Percentiles rank a stretch among this genome's conserved stretches.
Conservation (phyloP, 2,113 vertebrate genomes). For the Rhinolophus ferrumequinum region DNA sequence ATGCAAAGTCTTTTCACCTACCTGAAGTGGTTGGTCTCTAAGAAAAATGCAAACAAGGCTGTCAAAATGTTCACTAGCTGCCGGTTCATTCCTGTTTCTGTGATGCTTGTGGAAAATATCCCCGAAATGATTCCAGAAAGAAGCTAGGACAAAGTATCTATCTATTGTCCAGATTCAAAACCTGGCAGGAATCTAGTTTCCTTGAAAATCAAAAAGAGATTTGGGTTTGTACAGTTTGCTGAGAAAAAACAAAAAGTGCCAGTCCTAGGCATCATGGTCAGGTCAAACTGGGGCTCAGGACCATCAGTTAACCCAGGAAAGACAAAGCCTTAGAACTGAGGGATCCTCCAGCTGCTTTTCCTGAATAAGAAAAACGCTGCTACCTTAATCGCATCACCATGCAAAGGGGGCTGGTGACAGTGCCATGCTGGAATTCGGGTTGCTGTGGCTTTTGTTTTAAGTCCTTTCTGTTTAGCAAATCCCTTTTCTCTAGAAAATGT, state of each 20-base stretch:
- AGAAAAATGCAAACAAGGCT: slow-evolving; percentile 95
- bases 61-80: slow-evolving; percentile 94
- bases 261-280: slow-evolving; percentile 93
- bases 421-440: slow-evolving; percentile 79
- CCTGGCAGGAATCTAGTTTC: slow-evolving; percentile 85
- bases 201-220: slow-evolving; percentile 86
- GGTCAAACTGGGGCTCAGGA: slow-evolving; percentile 87
- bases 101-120: slow-evolving; percentile 88
- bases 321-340: slow-evolving; percentile 83
- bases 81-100: slow-evolving; percentile 96
- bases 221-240: slow-evolving; percentile 85
- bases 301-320: slow-evolving; percentile 83
- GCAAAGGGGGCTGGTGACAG: slow-evolving; percentile 75
- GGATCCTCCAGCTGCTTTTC: slow-evolving; percentile 72
- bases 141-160: slow-evolving; percentile 83
- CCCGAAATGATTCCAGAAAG: slow-evolving; percentile 88
- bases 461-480: slow-evolving; percentile 79
- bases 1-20: slow-evolving; percentile 87
- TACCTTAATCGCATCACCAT: slow-evolving; percentile 81
- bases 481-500: slow-evolving; percentile 70
- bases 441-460: slow-evolving; percentile 78
- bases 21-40: slow-evolving; percentile 96
- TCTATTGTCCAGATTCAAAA: slow-evolving; percentile 87
- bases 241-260: slow-evolving; percentile 85
- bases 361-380: slow-evolving; percentile 73